Conservation (phyloP, 2,888 invertebrate species). For the Amiota minor region DNA sequence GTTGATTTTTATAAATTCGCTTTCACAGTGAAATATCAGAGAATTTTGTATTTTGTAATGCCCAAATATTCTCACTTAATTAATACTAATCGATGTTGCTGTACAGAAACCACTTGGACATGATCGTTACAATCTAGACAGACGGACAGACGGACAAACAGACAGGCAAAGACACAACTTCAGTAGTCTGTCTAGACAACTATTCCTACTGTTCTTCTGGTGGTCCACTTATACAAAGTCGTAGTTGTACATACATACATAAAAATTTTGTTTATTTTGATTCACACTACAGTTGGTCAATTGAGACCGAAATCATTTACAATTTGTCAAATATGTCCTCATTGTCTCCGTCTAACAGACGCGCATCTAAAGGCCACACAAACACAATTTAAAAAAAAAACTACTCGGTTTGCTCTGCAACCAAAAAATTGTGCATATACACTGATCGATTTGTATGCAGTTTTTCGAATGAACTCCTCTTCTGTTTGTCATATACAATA, state of each 20-base stretch:
- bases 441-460: too few species aligned
- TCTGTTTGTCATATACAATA: not conserved
- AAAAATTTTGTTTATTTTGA: constrained; percentile 52
- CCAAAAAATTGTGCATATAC: too few species aligned
- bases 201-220: constrained; percentile 10
- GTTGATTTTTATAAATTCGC: too few species aligned
- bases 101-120: constrained; percentile 2
- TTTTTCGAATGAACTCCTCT: too few species aligned
- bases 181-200: constrained; percentile 47
- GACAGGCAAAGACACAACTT: constrained; percentile 31
- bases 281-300: constrained; percentile 53
- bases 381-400: constrained; percentile 1
- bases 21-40: too few species aligned
- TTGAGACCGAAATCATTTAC: constrained; percentile 39
- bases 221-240: constrained; percentile 28
- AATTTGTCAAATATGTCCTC: constrained; percentile 37
- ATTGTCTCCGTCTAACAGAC: constrained; percentile 46
- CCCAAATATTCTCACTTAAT: not conserved
- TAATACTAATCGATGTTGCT: not conserved
- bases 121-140: not conserved
- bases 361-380: constrained; percentile 53
- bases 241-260: not conserved
- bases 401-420: too few species aligned
- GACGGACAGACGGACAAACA: not conserved
- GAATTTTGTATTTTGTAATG: too few species aligned